Evolutionary conservation across 2,797 vertebrate species (phyloP).

Genomic region (Chaetophractus vellerosus): DNA sequence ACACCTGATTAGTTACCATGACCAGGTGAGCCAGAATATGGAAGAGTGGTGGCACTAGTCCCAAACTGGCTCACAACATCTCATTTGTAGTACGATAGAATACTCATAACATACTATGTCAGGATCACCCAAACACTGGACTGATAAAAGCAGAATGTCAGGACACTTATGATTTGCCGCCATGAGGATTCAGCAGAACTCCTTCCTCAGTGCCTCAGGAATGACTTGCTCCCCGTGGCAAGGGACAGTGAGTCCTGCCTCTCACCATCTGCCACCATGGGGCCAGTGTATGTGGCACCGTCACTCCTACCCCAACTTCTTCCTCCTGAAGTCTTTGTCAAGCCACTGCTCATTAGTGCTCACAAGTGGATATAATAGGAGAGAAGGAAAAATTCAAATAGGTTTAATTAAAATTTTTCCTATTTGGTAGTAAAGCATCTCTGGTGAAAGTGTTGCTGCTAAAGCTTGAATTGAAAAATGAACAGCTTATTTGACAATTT

Average conservation of each 20-base stretch:
- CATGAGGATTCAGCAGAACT: not conserved
- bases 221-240: not conserved
- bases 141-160: not conserved
- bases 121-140: not conserved
- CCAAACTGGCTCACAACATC: not conserved
- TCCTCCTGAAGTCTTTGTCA: not conserved
- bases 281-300: not conserved
- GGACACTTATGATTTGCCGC: not conserved
- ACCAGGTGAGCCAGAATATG: not conserved
- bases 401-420: not conserved
- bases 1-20: not conserved
- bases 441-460: not conserved
- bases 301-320: not conserved
- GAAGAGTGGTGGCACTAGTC: not conserved
- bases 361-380: not conserved
- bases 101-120: rapidly evolving
- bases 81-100: too few species aligned
- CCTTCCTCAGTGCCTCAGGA: not conserved
- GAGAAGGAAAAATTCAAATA: not conserved
- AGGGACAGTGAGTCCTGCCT: not conserved
- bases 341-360: not conserved
- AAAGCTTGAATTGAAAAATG: not conserved
- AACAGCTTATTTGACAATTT: not conserved
- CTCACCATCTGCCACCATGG: not conserved
- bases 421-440: not conserved